These are phyloP conservation scores for Trogon melanurus DNA, from an alignment of 2,113 vertebrate genomes.

Conservation along the genomic window DNA sequence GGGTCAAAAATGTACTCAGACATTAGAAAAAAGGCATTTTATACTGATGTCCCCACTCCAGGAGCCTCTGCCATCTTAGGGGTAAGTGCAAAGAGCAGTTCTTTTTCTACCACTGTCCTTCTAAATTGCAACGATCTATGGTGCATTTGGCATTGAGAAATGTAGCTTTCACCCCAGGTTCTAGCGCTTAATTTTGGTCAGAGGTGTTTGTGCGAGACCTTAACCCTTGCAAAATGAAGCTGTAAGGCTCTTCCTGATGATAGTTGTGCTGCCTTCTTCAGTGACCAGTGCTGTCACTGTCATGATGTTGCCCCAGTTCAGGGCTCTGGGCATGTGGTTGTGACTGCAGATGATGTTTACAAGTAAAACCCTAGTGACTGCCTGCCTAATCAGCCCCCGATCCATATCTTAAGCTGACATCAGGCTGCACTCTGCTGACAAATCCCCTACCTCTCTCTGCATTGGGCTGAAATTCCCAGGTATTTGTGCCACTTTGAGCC, in stretches of 20 bases:
- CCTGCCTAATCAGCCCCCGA: neutral
- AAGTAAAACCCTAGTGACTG: neutral
- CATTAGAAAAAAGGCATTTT: conserved; percentile 71
- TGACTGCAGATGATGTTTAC: neutral
- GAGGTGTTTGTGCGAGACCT: neutral
- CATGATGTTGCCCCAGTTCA: neutral
- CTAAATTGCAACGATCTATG: neutral
- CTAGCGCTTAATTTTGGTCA: neutral
- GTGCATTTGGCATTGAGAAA: neutral
- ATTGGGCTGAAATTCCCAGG: neutral
- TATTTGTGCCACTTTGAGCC: neutral
- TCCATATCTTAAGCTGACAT: neutral
- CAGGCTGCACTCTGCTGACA: neutral
- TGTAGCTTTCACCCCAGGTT: neutral
- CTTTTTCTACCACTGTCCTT: neutral
- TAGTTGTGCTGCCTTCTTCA: neutral
- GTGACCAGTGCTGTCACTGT: neutral
- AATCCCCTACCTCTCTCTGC: neutral
- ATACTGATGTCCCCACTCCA: conserved; percentile 72
- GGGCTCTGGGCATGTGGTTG: neutral
- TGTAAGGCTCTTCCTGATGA: neutral
- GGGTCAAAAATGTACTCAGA: conserved; percentile 21
- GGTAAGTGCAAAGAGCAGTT: conserved; percentile 69
- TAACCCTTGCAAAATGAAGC: neutral
- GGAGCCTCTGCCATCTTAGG: conserved; percentile 46